Evolutionary conservation across 2,797 vertebrate species (phyloP).

Genomic region (Rhinella marina): DNA sequence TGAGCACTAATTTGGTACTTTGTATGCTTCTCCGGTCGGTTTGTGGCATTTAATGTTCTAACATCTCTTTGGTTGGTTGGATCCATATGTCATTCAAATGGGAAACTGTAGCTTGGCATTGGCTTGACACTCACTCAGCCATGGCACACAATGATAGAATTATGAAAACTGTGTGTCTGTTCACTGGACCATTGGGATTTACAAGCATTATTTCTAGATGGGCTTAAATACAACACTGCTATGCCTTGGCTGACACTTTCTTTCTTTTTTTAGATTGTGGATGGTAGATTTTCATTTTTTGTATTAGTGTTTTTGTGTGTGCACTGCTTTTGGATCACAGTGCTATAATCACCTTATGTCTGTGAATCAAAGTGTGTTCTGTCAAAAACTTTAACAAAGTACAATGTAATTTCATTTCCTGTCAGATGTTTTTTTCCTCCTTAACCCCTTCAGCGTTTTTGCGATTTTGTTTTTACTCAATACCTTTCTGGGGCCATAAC

Average conservation of each 20-base stretch:
- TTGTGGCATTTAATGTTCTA: slow-evolving; percentile 79
- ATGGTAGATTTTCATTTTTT: neutral
- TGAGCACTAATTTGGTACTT: slow-evolving; percentile 72
- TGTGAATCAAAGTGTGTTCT: neutral
- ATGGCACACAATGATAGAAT: slow-evolving; percentile 79
- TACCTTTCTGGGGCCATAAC: too few relatives aligned
- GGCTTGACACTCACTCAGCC: slow-evolving; percentile 76
- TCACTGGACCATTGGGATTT: slow-evolving; percentile 83
- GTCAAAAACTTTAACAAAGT: slow-evolving; percentile 9
- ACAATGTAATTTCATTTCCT: neutral
- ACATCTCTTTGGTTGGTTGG: slow-evolving; percentile 86
- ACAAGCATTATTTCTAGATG: slow-evolving; percentile 71
- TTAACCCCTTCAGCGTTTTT: neutral
- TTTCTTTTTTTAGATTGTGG: slow-evolving; percentile 35
- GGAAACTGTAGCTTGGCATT: slow-evolving; percentile 78
- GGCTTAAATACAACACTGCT: slow-evolving; percentile 68
- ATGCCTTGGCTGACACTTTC: slow-evolving; percentile 65
- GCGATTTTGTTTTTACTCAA: too few relatives aligned
- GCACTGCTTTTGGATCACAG: neutral
- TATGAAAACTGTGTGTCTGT: slow-evolving; percentile 84
- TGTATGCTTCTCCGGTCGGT: slow-evolving; percentile 79
- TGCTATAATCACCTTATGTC: neutral
- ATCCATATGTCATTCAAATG: slow-evolving; percentile 90
- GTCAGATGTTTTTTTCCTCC: neutral
- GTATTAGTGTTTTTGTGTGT: neutral